Conservation (phyloP, 2,797 vertebrate genomes). For the Petrocephalus sullivani region DNA sequence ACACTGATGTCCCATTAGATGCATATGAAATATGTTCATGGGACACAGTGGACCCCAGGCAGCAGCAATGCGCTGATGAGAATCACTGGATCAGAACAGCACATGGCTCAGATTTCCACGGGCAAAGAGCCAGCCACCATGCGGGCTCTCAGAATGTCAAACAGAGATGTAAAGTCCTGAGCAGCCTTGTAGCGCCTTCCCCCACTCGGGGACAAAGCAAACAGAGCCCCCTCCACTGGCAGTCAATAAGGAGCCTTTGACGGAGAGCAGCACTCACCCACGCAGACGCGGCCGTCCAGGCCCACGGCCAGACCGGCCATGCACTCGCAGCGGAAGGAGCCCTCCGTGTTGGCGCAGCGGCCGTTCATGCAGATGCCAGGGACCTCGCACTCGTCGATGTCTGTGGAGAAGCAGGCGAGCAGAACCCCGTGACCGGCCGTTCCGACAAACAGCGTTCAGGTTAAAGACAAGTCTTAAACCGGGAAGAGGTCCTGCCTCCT, state of each 20-base stretch:
- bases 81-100: neutral
- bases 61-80: neutral
- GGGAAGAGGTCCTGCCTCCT: neutral
- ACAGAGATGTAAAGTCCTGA: neutral
- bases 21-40: neutral
- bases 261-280: conserved; percentile 70
- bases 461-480: neutral
- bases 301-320: conserved; percentile 92
- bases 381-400: conserved; percentile 92
- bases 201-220: neutral
- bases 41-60: neutral
- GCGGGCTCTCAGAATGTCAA: neutral
- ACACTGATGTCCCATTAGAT: conserved; percentile 43
- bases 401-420: conserved; percentile 49
- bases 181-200: neutral
- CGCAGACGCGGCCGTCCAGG: conserved; percentile 88
- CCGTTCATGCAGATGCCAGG: conserved; percentile 95
- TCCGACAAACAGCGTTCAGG: neutral
- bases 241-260: neutral
- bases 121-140: neutral
- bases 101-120: neutral
- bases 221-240: neutral
- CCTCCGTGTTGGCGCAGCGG: conserved; percentile 90
- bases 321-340: conserved; percentile 92
- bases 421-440: neutral